phyloP scores from a whole-genome alignment of 37 sponge, comb jelly and placozoan species.

The Aplysina aerophoba region DNA sequence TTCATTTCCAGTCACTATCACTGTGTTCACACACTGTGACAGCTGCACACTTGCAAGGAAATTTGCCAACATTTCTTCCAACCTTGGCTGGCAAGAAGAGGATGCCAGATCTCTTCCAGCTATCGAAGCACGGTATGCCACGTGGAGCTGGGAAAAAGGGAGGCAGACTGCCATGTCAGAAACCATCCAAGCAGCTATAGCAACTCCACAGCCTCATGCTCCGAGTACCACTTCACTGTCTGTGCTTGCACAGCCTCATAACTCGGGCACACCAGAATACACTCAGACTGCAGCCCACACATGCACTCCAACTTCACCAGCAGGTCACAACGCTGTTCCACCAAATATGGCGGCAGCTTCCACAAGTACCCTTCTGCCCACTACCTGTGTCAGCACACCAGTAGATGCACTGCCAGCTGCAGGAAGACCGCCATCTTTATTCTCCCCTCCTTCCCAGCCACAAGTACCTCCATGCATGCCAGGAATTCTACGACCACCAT shows the following conservation, averaged over 20 bases:
- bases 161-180: background rate
- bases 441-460: background rate
- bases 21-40: background rate
- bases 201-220: no score
- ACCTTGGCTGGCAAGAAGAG: background rate
- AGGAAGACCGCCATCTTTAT: no score
- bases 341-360: no score
- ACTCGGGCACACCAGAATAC: no score
- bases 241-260: no score
- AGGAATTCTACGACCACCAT: background rate
- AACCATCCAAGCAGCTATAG: background rate
- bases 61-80: background rate
- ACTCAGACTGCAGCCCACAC: no score
- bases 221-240: no score
- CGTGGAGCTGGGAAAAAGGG: conserved; percentile 5
- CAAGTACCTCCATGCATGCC: background rate
- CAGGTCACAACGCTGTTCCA: no score
- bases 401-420: no score
- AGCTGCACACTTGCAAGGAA: background rate
- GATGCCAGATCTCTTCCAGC: background rate
- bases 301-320: no score
- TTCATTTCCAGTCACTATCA: background rate
- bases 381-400: no score
- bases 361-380: no score
- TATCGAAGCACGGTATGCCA: background rate